Base-by-base conservation (phyloP, 1,140 invertebrate species). In the Diorhabda sublineata region DNA sequence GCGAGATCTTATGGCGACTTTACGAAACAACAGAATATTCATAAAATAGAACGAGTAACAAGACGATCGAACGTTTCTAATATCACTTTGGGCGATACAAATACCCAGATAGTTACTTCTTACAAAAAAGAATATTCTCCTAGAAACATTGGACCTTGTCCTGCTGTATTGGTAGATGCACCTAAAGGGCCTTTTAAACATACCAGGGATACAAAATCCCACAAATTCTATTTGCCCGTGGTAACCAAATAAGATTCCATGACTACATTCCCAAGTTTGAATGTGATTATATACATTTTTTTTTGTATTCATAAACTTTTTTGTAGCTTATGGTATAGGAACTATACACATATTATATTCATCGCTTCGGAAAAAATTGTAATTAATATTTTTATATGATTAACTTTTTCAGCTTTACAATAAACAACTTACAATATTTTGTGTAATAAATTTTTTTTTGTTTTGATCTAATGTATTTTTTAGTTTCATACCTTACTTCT, bases 101-200 rank as follows among this genome's bases (percentile, higher is more conserved):
- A 78, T 61, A 73, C 78, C 4, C 77, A 79, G 4, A 76, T 83
- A 7, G 84, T 83, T 5, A 87, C 88, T 4, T 91, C 89, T 71
- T 94, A 94, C 76, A 90, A 90, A 75, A 91, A 87, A 61, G 92
- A 94, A 80, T 92, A 87, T 74, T 86, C 86, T 3, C 87, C 88
- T 2, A 84, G 86, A 67, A 87, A 87, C 70, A 85, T 85, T 61
- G 91, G 89, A 60, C 90, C 91, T 0, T 94, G 92, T 81, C 92
- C 92, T 3, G 92, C 91, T 4, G 84, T 91, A 43, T 82, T 92
- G 9, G 84, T 94, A 6, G 90, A 93, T 74, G 84, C 86, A 0
- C 87, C 91, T 58, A 85, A 87, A 68, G 87, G 90, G 59, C 89
- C 89, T 26, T 94, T 91, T 79, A 91, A 91, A 78, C 91, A 93